Evolutionary conservation across 2,797 vertebrate genomes (phyloP), one percentile per base, ranked within the genome.

Genomic region (Coregonus ussuriensis): DNA sequence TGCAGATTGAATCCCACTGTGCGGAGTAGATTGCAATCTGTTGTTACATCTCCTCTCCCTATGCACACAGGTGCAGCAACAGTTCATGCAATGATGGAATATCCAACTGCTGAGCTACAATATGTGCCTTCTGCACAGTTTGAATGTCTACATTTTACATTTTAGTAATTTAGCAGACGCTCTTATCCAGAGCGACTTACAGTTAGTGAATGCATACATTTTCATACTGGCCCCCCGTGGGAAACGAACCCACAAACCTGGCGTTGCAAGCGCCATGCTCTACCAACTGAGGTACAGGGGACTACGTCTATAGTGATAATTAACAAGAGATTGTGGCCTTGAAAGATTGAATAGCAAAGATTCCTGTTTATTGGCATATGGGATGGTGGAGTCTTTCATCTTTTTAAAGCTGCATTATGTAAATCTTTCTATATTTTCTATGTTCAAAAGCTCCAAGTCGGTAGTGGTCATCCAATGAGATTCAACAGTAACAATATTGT

Each of bases 1-100:
- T 33, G 52, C 54, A 35, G 72, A n/a, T 31, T n/a, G 53, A n/a
- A 14, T 33, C 72, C 53, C 18, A 16, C 72, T 73, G 72, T 35
- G 72, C 33, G 6, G 31, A 59, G 52, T 35, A 4, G 16, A 56
- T 59, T 37, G 35, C 25, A 18, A 56, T 56, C 35, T 59, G 71
- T 18, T 59, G 71, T 18, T 56, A 33, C 9, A 4, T 25, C 69
- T 71, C 41, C 31, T 59, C 72, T 14, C 54, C 16, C n/a, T 52
- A 72, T 14, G 9, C 18, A 4, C 29, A 33, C 53, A 35, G 72
- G 29, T 2, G 25, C 33, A 6, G 29, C 53, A 59, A 6, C 72
- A n/a, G 52, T n/a, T 72, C 29, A 33, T 37, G 35, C 33, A 35
- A 35, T 31, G 52, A 31, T 25, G 31, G 54, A 56, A 4, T 51